Evolutionary conservation across 37 sponge, comb jelly and placozoan genomes (phyloP).

Genomic region (Lycopodina hypogea): DNA sequence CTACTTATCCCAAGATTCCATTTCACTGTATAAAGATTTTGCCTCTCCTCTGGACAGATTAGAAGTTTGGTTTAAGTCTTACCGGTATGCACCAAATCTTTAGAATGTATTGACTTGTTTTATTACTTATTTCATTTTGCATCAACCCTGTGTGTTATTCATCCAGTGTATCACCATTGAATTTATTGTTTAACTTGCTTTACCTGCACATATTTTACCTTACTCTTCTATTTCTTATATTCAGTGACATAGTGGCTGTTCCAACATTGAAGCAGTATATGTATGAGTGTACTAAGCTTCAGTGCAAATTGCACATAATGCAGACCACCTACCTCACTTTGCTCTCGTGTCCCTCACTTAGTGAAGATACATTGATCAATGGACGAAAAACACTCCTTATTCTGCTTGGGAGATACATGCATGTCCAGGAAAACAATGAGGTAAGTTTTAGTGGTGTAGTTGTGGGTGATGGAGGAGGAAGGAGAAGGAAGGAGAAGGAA

Average conservation of each 20-base stretch:
- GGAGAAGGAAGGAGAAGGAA: too few relatives aligned
- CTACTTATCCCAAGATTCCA: background rate
- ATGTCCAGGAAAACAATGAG: too few relatives aligned
- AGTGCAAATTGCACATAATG: slow-evolving; percentile 35
- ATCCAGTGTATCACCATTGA: background rate
- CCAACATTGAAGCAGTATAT: slow-evolving; percentile 39
- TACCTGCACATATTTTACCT: background rate
- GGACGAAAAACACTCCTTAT: too few relatives aligned
- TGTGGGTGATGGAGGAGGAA: too few relatives aligned
- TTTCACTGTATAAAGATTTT: background rate
- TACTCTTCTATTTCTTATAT: background rate
- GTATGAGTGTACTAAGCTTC: background rate
- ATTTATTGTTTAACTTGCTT: background rate
- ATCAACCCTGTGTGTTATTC: background rate
- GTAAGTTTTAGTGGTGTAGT: too few relatives aligned
- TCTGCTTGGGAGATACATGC: too few relatives aligned
- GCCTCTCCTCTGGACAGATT: background rate
- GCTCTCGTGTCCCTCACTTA: background rate
- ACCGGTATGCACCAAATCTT: slow-evolving; percentile 28
- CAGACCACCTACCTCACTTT: slow-evolving; percentile 42
- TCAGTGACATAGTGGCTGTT: slow-evolving; percentile 36
- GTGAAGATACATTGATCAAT: background rate
- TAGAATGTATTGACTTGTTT: too few relatives aligned
- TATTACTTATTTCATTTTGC: background rate
- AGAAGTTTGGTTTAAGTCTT: slow-evolving; percentile 40